These are phyloP conservation scores for Drosophila teissieri DNA, from an alignment of 1,140 invertebrate genomes.

Conservation along the genomic window DNA sequence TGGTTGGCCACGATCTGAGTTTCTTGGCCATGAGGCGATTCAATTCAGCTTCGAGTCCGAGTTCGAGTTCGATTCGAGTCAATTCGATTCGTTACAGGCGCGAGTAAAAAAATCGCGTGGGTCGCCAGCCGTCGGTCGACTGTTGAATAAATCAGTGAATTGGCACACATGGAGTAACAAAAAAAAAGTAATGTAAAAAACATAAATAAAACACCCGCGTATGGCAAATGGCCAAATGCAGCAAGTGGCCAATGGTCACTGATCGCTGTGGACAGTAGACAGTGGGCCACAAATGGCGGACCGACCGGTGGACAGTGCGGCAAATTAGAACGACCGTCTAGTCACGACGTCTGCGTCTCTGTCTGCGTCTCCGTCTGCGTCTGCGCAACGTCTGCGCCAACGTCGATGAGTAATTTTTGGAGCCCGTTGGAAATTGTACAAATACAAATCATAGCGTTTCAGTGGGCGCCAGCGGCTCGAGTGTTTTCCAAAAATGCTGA, in stretches of 20 bases:
- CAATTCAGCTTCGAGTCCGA: constrained; percentile 9
- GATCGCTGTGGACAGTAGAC: constrained; percentile 12
- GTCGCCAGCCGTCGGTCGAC: constrained; percentile 34
- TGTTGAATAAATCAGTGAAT: constrained; percentile 73
- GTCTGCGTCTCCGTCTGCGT: constrained; percentile 16
- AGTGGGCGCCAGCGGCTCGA: constrained; percentile 32
- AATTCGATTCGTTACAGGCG: constrained; percentile 27
- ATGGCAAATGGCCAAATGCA: constrained; percentile 59
- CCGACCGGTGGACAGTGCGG: constrained; percentile 7
- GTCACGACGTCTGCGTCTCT: constrained; percentile 35
- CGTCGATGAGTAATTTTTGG: constrained; percentile 57
- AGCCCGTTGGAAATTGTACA: neutral
- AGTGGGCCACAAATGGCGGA: constrained; percentile 5
- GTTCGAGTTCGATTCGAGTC: constrained; percentile 13
- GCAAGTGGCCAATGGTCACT: constrained; percentile 45
- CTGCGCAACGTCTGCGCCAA: constrained; percentile 44
- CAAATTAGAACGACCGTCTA: constrained; percentile 26
- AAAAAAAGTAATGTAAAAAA: constrained; percentile 10
- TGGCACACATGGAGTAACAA: constrained; percentile 37
- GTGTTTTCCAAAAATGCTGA: constrained; percentile 19
- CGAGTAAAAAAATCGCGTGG: constrained; percentile 50
- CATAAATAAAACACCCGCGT: constrained; percentile 68
- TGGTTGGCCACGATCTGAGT: neutral
- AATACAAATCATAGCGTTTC: neutral
- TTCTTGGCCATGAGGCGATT: constrained; percentile 20